Evolutionary conservation across 2,797 vertebrate genomes (phyloP).

Genomic region (Fratercula arctica): DNA sequence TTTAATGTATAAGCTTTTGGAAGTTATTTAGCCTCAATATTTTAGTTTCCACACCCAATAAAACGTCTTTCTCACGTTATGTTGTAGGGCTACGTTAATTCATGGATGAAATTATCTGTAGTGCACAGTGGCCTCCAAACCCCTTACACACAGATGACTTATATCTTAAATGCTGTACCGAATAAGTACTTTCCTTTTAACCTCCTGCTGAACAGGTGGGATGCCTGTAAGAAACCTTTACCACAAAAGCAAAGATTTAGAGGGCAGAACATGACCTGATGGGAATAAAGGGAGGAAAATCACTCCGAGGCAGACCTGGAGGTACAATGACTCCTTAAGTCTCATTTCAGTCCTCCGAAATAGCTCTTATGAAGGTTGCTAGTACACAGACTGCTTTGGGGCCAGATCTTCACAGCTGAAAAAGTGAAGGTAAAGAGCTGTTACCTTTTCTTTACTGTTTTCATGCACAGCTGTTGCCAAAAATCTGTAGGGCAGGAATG

Average conservation of each 20-base stretch:
- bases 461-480: neutral
- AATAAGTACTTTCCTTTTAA: neutral
- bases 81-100: neutral
- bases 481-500: neutral
- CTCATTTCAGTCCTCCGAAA: neutral
- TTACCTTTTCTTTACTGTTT: neutral
- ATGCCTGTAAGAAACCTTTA: neutral
- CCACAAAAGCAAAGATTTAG: neutral
- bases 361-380: neutral
- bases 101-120: neutral
- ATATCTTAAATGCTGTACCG: accelerated
- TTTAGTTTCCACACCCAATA: neutral
- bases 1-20: neutral
- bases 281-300: neutral
- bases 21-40: neutral
- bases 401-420: neutral
- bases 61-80: neutral
- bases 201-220: neutral
- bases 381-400: neutral
- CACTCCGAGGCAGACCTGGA: neutral
- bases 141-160: neutral
- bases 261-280: neutral
- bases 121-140: neutral
- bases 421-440: neutral
- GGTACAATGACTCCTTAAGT: neutral